These are phyloP conservation scores for Brachyptera putata DNA, from an alignment of 2,888 invertebrate species.

Conservation along the genomic window DNA sequence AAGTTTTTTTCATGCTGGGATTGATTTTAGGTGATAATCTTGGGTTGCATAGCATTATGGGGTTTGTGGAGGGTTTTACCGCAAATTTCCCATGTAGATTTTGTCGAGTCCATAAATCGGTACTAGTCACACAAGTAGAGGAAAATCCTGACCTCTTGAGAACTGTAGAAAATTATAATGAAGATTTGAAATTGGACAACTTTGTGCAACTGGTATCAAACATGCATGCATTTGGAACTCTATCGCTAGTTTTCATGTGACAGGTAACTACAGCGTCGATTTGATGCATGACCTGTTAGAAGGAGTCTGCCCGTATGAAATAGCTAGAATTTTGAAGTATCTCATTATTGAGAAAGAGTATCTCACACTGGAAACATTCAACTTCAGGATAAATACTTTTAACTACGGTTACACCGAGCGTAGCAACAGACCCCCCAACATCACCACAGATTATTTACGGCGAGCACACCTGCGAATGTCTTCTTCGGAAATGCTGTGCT, in stretches of 20 bases:
- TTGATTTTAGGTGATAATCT: conserved; percentile 33
- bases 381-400: conserved; percentile 1
- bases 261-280: conserved; percentile 34
- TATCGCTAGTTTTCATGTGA: conserved; percentile 32
- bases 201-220: conserved; percentile 33
- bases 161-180: not conserved
- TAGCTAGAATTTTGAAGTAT: conserved; percentile 28
- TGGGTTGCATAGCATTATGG: conserved; percentile 31
- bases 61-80: conserved; percentile 31
- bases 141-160: conserved; percentile 26
- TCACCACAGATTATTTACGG: not conserved
- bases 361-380: not conserved
- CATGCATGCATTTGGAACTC: conserved; percentile 28
- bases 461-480: conserved; percentile 6
- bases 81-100: conserved; percentile 32
- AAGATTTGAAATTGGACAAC: conserved; percentile 19
- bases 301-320: conserved; percentile 35
- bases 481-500: conserved; percentile 18
- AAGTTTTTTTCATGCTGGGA: conserved; percentile 30
- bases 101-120: conserved; percentile 32
- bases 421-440: conserved; percentile 9
- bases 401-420: conserved; percentile 10
- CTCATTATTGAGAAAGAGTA: not conserved
- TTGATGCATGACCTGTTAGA: conserved; percentile 37
- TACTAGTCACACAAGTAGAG: conserved; percentile 28